Evolutionary conservation across 1,140 invertebrate genomes (phyloP).

Genomic region (Dreissena rostriformis): DNA sequence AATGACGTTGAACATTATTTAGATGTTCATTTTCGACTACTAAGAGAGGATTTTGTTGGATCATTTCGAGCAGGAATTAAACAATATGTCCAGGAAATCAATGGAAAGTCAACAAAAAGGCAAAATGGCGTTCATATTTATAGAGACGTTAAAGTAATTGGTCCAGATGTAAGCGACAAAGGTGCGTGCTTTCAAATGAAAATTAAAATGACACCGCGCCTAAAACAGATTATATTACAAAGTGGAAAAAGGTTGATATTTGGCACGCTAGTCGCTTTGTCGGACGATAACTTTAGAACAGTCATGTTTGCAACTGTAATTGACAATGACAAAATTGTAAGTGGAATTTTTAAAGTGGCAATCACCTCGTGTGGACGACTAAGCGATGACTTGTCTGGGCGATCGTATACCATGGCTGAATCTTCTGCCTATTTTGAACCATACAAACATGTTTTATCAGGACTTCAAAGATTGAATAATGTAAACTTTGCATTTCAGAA

Average conservation of each 20-base stretch:
- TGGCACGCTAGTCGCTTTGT: constrained; percentile 88
- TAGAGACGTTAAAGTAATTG: constrained; percentile 60
- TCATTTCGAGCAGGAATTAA: constrained; percentile 79
- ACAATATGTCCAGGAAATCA: constrained; percentile 37
- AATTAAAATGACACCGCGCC: constrained; percentile 66
- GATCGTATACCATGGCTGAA: constrained; percentile 79
- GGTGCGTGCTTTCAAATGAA: constrained; percentile 63
- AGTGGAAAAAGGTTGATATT: constrained; percentile 85
- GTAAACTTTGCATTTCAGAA: constrained; percentile 77
- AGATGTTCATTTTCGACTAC: constrained; percentile 88
- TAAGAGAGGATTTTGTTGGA: constrained; percentile 86
- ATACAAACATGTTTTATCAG: constrained; percentile 80
- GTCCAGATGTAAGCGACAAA: constrained; percentile 58
- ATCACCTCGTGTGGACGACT: constrained; percentile 61
- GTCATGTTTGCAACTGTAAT: constrained; percentile 87
- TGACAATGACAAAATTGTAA: constrained; percentile 82
- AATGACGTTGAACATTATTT: constrained; percentile 87
- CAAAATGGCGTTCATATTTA: constrained; percentile 53
- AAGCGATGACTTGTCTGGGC: constrained; percentile 17
- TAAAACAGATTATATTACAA: constrained; percentile 71
- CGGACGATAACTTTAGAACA: constrained; percentile 85
- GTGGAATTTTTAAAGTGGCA: constrained; percentile 74
- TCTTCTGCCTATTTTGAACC: constrained; percentile 82
- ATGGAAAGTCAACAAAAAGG: not conserved
- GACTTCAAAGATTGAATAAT: constrained; percentile 74